Percentiles rank a stretch among this genome's conserved stretches.
These are phyloP conservation scores for Lacerta agilis DNA, from an alignment of 2,797 vertebrate species.

Conservation along the genomic window DNA sequence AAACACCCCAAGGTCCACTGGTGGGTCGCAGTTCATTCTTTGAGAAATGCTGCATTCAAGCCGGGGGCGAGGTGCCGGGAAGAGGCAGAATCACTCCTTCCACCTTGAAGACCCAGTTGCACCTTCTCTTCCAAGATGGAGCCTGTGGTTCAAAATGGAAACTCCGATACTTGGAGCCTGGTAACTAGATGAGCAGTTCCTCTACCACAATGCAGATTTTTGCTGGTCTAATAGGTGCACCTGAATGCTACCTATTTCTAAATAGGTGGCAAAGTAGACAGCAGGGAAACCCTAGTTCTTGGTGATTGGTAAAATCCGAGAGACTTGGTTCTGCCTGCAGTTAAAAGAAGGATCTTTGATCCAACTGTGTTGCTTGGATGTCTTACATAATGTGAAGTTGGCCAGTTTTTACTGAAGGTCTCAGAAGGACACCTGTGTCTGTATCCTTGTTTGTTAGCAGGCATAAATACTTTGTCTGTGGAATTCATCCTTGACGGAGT, in stretches of 20 bases:
- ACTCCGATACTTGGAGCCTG: not conserved
- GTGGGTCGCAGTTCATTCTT: no score
- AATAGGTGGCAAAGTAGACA: not conserved
- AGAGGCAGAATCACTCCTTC: no score
- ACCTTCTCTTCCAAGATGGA: not conserved
- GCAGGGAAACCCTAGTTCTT: not conserved
- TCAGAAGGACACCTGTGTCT: conserved; percentile 52
- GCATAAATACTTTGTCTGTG: conserved; percentile 47
- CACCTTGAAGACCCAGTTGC: no score
- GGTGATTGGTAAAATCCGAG: not conserved
- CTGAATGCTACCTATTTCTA: not conserved
- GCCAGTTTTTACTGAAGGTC: conserved; percentile 48
- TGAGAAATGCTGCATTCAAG: no score
- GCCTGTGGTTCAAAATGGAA: not conserved
- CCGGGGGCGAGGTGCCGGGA: no score
- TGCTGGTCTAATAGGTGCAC: not conserved
- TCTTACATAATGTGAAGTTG: conserved; percentile 57
- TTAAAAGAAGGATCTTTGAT: conserved; percentile 48
- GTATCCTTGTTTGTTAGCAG: conserved; percentile 53
- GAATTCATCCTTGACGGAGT: conserved; percentile 43
- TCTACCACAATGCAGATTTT: not conserved
- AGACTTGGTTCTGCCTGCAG: not conserved
- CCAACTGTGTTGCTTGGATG: conserved; percentile 57
- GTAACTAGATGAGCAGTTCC: not conserved
- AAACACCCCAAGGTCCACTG: no score